Percentiles rank a stretch among this genome's conserved stretches.
Conservation (phyloP, 2,797 vertebrate genomes). For the Psittacula echo region DNA sequence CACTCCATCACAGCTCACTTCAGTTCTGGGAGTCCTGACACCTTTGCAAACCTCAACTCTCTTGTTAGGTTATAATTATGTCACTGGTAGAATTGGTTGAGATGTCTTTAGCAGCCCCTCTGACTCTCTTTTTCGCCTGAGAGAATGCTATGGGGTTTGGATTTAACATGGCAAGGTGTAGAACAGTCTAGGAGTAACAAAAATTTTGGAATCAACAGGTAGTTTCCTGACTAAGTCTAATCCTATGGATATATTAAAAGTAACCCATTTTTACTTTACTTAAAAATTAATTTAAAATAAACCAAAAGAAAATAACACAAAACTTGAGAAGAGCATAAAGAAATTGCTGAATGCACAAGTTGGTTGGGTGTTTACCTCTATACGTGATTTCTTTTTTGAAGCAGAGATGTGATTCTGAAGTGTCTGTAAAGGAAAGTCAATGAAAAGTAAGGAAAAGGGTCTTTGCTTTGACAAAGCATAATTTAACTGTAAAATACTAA, state of each 20-base stretch:
- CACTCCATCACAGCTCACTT: background rate
- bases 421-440: background rate
- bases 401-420: background rate
- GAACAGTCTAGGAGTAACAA: background rate
- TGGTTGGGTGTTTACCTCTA: background rate
- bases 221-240: background rate
- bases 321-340: background rate
- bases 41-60: background rate
- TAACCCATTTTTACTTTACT: background rate
- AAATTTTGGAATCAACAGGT: background rate
- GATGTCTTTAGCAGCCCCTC: background rate
- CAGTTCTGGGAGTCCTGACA: background rate
- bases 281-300: background rate
- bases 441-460: background rate
- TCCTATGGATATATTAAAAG: background rate
- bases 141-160: background rate
- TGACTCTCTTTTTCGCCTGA: background rate
- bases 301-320: background rate
- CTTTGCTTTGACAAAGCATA: background rate
- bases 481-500: background rate
- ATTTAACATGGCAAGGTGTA: background rate
- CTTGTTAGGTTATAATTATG: background rate
- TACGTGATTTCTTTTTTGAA: background rate
- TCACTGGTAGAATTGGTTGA: background rate
- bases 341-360: background rate